A percentile compares a stretch with the other conserved stretches of the same genome.
phyloP scores from a whole-genome alignment of 2,797 vertebrate genomes.

The Phrynocephalus guinanensis region DNA sequence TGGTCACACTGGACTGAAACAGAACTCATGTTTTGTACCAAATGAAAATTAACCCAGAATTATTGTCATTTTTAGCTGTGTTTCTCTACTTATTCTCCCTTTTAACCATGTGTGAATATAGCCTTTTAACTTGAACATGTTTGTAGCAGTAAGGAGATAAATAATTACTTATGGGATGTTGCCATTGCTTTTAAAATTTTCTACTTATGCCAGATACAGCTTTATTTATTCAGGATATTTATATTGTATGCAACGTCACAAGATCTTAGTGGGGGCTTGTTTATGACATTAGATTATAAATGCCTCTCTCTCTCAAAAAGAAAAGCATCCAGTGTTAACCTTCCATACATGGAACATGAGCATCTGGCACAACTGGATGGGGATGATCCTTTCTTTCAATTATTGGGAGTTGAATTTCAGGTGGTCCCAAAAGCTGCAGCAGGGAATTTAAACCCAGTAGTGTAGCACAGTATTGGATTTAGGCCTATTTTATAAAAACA shows the following conservation, averaged over 20 bases:
- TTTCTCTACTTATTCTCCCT: background rate
- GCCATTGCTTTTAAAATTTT: background rate
- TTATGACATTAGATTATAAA: background rate
- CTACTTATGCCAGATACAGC: no score
- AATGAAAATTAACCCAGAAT: background rate
- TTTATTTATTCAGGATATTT: no score
- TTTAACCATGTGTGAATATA: background rate
- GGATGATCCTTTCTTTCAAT: no score
- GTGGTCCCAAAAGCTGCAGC: background rate
- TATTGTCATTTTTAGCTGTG: background rate
- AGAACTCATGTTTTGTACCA: background rate
- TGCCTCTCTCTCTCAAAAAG: no score
- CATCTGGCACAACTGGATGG: no score
- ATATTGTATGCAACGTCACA: no score
- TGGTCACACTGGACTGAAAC: background rate
- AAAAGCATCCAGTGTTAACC: no score
- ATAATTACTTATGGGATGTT: background rate
- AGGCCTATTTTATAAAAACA: background rate
- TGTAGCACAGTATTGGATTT: background rate
- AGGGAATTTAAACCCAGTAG: background rate
- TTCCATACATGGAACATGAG: no score
- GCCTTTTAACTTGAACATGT: background rate
- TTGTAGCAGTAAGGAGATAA: background rate
- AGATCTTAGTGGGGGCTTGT: no score
- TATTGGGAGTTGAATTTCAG: no score